Evolutionary conservation across 2,888 invertebrate genomes (phyloP).

Genomic region (Cecidostiba fungosa): DNA sequence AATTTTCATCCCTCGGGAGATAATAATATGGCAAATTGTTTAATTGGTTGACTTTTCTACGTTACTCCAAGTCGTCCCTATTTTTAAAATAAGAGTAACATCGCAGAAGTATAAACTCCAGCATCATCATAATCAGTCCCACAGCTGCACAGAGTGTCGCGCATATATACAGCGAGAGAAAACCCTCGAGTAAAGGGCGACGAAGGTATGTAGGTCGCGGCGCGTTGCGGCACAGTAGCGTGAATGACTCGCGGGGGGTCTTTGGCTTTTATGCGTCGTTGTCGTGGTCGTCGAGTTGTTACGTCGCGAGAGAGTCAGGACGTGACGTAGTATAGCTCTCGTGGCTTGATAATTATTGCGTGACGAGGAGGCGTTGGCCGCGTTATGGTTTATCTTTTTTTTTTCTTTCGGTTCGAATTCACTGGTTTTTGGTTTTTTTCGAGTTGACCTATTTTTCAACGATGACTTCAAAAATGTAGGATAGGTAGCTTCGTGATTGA

Average conservation of each 20-base stretch:
- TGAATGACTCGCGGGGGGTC: conserved; percentile 43
- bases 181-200: background rate
- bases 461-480: too few species aligned
- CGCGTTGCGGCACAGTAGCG: background rate
- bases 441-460: too few species aligned
- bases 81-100: too few species aligned
- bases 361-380: conserved; percentile 27
- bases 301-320: conserved; percentile 4
- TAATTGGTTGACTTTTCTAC: too few species aligned
- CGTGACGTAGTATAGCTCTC: conserved; percentile 9
- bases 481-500: too few species aligned
- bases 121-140: too few species aligned
- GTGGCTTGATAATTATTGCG: conserved; percentile 39
- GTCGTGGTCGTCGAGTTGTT: background rate
- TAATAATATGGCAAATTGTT: too few species aligned
- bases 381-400: background rate
- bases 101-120: too few species aligned
- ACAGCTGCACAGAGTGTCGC: too few species aligned
- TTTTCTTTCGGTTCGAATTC: too few species aligned
- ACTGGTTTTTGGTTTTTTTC: too few species aligned
- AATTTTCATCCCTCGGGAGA: background rate
- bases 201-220: conserved; percentile 47
- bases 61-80: too few species aligned
- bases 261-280: background rate
- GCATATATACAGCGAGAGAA: background rate